Evolutionary conservation across 2,113 vertebrate species (phyloP), one percentile per base, ranked within the genome.

Genomic region (Caloenas nicobarica): DNA sequence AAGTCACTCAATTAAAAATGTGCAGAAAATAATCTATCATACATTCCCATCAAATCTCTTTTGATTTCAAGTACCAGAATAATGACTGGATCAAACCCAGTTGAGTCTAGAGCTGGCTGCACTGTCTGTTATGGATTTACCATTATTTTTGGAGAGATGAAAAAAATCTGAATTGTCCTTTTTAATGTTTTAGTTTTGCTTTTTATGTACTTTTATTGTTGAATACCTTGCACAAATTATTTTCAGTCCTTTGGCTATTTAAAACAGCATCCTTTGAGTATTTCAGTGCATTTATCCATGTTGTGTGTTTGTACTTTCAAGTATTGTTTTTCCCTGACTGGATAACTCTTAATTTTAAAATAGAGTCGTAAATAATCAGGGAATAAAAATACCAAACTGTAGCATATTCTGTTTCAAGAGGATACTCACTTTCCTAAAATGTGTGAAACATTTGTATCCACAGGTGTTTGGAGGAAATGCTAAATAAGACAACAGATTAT

Each of bases 41-140:
- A 60, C 77, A 72, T 94, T 96, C 83, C 88, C 92, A 89, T 89
- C 88, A 95, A 96, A 91, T 89, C 77, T 84, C 81, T 73, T 96
- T 87, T 93, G 93, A 92, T 92, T 91, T 95, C 80, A 76, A 95
- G 95, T 50, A 88, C 91, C 86, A 95, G 90, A 96, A 92, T 96
- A 95, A 95, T 82, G 81, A 80, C 70, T 93, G 84, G 81, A 92
- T 92, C 83, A 70, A 81, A 82, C 81, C 57, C 50, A 87, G 53
- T 84, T 93, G 86, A 81, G 80, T 58, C 54, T 81, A 38, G 66
- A 92, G 91, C 54, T 94, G 92, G 80, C 81, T 89, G 62, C 65
- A 80, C 40, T 85, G 53, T 44, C 94, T 93, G 73, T 89, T 93
- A 93, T 79, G 70, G 89, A 77, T 94, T 96, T 93, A 38, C 62